Evolutionary conservation across 1,140 invertebrate genomes (phyloP), one percentile per base, ranked within the genome.

Genomic region (Philopotamus ludificatus): DNA sequence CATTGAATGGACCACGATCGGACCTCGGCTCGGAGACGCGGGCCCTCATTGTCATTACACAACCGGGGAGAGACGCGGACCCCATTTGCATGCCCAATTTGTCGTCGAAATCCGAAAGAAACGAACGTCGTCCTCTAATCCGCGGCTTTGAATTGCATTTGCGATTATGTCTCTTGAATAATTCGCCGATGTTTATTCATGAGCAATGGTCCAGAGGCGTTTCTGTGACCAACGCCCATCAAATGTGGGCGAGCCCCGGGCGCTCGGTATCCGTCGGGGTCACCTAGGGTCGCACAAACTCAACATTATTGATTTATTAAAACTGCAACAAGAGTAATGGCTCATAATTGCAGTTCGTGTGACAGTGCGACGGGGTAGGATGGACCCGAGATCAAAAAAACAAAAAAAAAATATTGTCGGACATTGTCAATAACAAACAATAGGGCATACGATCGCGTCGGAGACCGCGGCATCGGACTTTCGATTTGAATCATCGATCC

Each of bases 1-100:
- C 67, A 68, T 68, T 68, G 41, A 68, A 68, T 68, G 67, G 67
- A 44, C 21, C 47, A 25, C 41, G 22, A 49, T 42, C 26, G 62
- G 49, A 59, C 49, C 57, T 26, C 55, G 58, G 51, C 12, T 49
- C 63, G 39, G 47, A 45, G 23, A 21, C 28, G 25, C 28, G 23
- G 49, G 60, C 18, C 60, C 60, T 21, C 58, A 25, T 44, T 60
- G 16, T 60, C 10, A 60, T 47, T 47, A 60, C 23, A 47, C 28
- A 44, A 60, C 28, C n/a, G n/a, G n/a, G n/a, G n/a, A n/a, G n/a
- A n/a, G n/a, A n/a, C n/a, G n/a, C n/a, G n/a, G n/a, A n/a, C n/a
- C n/a, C n/a, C n/a, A n/a, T n/a, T n/a, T n/a, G n/a, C n/a, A n/a
- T n/a, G n/a, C n/a, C n/a, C n/a, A n/a, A n/a, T n/a, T n/a, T n/a